Conservation (phyloP, 2,797 vertebrate species). For the Diglossa cyanea region DNA sequence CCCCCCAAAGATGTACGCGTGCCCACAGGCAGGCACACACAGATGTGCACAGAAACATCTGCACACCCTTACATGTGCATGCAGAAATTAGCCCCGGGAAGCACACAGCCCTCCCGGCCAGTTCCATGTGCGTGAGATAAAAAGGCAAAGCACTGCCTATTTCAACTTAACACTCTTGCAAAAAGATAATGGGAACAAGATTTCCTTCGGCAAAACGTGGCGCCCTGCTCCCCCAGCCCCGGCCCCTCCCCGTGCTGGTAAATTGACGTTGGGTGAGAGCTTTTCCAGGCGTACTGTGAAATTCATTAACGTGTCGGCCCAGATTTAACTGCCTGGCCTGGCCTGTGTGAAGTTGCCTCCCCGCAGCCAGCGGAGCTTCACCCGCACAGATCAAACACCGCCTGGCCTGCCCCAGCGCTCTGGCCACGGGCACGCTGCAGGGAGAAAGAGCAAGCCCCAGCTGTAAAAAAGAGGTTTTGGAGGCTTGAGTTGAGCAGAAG, state of each 20-base stretch:
- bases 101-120: neutral
- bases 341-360: conserved; percentile 20
- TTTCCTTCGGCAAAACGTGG: neutral
- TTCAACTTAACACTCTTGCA: conserved; percentile 20
- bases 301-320: conserved; percentile 71
- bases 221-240: neutral
- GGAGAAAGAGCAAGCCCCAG: neutral
- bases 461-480: neutral
- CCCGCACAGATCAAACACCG: neutral
- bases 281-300: conserved; percentile 74
- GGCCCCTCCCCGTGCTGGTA: neutral
- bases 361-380: neutral
- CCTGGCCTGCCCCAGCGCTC: accelerated
- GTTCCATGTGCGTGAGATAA: conserved; percentile 42
- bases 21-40: neutral
- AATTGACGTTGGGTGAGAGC: conserved; percentile 65
- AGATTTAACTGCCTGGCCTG: conserved; percentile 65
- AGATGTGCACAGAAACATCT: neutral
- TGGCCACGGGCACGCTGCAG: accelerated
- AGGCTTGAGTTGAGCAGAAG: neutral
- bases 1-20: accelerated
- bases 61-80: accelerated
- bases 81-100: neutral
- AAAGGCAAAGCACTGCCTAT: conserved; percentile 30
- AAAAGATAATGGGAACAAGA: conserved; percentile 71